Percentiles rank a stretch among this genome's conserved stretches.
These are phyloP conservation scores for Zaprionus inermis DNA, from an alignment of 1,140 invertebrate species.

Conservation along the genomic window DNA sequence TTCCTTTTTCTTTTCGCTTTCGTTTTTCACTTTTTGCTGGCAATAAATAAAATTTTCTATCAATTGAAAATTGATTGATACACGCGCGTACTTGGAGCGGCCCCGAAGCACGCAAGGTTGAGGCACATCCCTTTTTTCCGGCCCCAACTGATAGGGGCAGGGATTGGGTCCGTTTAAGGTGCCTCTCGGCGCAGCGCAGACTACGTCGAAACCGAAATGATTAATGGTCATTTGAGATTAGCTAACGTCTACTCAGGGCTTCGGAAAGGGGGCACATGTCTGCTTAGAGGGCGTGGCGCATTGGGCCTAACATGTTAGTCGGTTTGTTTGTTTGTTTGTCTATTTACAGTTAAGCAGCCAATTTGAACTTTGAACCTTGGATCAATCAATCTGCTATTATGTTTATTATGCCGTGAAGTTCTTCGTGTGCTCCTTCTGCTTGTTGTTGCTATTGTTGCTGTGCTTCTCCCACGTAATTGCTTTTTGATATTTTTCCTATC, in stretches of 20 bases:
- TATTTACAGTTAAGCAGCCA: conserved; percentile 81
- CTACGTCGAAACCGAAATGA: conserved; percentile 67
- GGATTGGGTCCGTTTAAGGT: no score
- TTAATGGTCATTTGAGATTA: conserved; percentile 83
- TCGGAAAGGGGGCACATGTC: not conserved
- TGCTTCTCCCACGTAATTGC: conserved; percentile 73
- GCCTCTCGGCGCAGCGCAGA: conserved; percentile 27
- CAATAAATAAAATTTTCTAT: conserved; percentile 79
- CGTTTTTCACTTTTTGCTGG: conserved; percentile 37
- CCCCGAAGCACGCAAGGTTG: not conserved
- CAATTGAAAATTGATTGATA: conserved; percentile 83
- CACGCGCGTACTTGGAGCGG: conserved; percentile 49
- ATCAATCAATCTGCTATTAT: conserved; percentile 83
- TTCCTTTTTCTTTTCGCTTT: not conserved
- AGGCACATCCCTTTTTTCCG: conserved; percentile 11
- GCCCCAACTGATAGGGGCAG: no score
- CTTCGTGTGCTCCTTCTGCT: conserved; percentile 8
- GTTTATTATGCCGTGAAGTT: conserved; percentile 58
- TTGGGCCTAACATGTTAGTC: conserved; percentile 54
- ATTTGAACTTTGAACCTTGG: conserved; percentile 78
- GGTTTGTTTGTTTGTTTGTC: conserved; percentile 66
- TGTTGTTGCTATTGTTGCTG: conserved; percentile 21
- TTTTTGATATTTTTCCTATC: conserved; percentile 71
- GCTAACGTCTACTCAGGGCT: no score
- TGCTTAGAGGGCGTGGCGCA: conserved; percentile 20